Percentiles rank a stretch among this genome's conserved stretches.
Conservation (phyloP, 2,113 vertebrate genomes). For the Corvus moneduloides region DNA sequence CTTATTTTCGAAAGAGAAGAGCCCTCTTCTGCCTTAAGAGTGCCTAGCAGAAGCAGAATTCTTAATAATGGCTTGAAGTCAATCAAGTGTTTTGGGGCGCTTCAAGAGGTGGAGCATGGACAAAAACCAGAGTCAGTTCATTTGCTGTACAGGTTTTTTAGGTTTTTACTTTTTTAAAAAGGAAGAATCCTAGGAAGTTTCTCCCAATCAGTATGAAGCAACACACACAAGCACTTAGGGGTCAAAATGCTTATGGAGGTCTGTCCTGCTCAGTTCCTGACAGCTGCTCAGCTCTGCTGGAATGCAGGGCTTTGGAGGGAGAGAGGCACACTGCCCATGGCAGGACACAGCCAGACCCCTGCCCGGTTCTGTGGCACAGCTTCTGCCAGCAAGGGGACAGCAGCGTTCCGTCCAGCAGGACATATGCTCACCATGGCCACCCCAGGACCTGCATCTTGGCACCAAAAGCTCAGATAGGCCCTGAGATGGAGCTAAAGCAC, state of each 20-base stretch:
- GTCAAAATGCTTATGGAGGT: neutral
- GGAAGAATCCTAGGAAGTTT: neutral
- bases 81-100: neutral
- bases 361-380: neutral
- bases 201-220: neutral
- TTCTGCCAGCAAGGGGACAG: neutral
- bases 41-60: neutral
- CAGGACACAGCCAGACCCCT: neutral
- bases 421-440: rapidly evolving
- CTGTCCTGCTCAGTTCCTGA: neutral
- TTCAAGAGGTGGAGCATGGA: neutral
- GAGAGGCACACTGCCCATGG: rapidly evolving
- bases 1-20: neutral
- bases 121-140: neutral
- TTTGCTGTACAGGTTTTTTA: neutral
- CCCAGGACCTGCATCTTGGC: neutral
- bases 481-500: rapidly evolving
- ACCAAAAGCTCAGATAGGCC: neutral
- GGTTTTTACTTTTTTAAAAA: neutral
- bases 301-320: neutral
- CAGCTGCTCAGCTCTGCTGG: rapidly evolving
- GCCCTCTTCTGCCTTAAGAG: neutral
- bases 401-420: neutral
- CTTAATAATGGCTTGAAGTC: neutral
- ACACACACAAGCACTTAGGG: rapidly evolving